These are phyloP conservation scores for Resseliella maxima DNA, from an alignment of 2,888 invertebrate species.

Conservation along the genomic window DNA sequence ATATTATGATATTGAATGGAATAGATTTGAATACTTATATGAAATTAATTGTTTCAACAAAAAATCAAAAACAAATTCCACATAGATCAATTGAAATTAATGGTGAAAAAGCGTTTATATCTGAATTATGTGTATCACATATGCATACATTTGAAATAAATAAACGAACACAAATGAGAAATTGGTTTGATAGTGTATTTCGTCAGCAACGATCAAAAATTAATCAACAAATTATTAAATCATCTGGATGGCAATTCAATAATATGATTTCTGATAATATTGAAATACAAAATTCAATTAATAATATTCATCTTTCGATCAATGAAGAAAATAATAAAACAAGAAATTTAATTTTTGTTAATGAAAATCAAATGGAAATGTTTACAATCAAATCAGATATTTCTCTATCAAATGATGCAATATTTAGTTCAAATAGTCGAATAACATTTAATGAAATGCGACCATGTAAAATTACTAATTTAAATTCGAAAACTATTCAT, in stretches of 20 bases:
- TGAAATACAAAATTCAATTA: background rate
- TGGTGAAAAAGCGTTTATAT: background rate
- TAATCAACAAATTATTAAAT: background rate
- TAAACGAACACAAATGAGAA: background rate
- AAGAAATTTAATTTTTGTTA: background rate
- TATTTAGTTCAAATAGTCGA: background rate
- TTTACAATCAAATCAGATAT: background rate
- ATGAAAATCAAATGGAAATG: background rate
- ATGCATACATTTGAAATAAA: background rate
- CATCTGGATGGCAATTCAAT: background rate
- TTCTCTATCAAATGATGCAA: background rate
- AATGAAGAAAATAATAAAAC: background rate
- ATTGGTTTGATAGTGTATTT: background rate
- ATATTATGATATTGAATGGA: background rate
- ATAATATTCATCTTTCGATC: background rate
- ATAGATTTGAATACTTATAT: background rate
- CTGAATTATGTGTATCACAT: background rate
- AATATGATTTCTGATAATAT: background rate
- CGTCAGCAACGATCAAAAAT: background rate
- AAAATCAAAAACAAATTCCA: background rate
- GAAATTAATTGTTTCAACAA: background rate
- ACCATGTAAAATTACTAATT: background rate
- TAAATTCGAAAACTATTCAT: background rate
- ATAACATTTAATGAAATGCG: background rate
- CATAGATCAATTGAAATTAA: background rate